Conservation (phyloP, 2,113 vertebrate species). For the Stigmatopora argus region DNA sequence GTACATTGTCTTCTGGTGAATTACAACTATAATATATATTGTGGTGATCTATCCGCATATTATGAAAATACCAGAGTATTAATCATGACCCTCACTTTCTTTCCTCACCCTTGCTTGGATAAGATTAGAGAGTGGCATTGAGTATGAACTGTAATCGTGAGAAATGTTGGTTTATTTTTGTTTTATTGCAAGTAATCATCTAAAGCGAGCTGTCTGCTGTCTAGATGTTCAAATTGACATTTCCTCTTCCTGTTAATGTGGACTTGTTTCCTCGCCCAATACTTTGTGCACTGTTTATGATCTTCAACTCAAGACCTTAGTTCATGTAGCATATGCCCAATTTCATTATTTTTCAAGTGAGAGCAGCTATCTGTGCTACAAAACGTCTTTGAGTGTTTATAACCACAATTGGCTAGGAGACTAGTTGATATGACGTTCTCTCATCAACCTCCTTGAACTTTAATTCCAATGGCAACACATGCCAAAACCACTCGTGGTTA, state of each 20-base stretch:
- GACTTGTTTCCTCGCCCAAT: constrained; percentile 33
- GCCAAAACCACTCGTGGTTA: neutral
- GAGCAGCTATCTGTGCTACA: neutral
- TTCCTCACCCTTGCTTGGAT: neutral
- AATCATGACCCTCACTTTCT: neutral
- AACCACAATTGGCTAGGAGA: neutral
- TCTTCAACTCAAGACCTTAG: constrained; percentile 20
- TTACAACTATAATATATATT: neutral
- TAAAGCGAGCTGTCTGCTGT: constrained; percentile 42
- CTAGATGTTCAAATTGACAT: constrained; percentile 46
- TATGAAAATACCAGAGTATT: constrained; percentile 15
- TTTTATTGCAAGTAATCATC: constrained; percentile 44
- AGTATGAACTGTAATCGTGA: constrained; percentile 4
- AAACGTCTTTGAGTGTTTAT: neutral
- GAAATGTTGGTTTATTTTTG: constrained; percentile 27
- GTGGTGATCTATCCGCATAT: neutral
- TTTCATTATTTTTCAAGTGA: neutral
- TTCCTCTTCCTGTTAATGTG: constrained; percentile 60
- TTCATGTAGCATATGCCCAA: constrained; percentile 5
- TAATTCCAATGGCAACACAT: neutral
- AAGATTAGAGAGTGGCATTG: constrained; percentile 1
- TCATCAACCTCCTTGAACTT: neutral
- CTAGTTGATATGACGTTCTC: neutral
- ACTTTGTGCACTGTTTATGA: neutral
- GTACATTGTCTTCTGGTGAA: neutral